Evolutionary conservation across 2,113 vertebrate genomes (phyloP).

Genomic region (Pipa parva): DNA sequence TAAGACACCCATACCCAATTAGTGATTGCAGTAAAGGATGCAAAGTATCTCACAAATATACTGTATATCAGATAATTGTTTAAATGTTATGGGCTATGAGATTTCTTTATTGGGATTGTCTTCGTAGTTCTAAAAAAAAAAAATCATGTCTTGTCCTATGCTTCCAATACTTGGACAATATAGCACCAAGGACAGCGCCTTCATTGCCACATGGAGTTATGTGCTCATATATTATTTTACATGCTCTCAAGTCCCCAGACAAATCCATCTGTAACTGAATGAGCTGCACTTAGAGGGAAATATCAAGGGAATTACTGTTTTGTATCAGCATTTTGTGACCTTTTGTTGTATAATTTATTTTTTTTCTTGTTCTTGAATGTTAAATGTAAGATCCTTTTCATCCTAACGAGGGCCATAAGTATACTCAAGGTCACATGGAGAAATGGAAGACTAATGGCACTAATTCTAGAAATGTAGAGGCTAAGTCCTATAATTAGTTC

Average conservation of each 20-base stretch:
- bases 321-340: conserved; percentile 8
- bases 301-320: neutral
- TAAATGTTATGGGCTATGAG: too few relatives aligned
- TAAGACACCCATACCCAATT: too few relatives aligned
- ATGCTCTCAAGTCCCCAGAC: neutral
- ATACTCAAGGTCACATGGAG: neutral
- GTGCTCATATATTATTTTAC: neutral
- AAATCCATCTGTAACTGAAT: neutral
- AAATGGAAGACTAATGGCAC: neutral
- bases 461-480: neutral
- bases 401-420: conserved; percentile 1
- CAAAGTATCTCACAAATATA: too few relatives aligned
- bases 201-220: neutral
- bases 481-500: neutral
- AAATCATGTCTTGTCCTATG: too few relatives aligned
- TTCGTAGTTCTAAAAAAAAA: too few relatives aligned
- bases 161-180: neutral
- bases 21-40: too few relatives aligned
- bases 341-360: neutral
- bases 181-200: neutral
- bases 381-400: neutral
- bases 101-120: too few relatives aligned
- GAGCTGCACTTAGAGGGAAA: neutral
- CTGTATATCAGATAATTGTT: too few relatives aligned
- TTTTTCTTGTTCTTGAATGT: neutral